Base-by-base conservation (phyloP, 2,888 invertebrate species). In the Cheilosia urbana region DNA sequence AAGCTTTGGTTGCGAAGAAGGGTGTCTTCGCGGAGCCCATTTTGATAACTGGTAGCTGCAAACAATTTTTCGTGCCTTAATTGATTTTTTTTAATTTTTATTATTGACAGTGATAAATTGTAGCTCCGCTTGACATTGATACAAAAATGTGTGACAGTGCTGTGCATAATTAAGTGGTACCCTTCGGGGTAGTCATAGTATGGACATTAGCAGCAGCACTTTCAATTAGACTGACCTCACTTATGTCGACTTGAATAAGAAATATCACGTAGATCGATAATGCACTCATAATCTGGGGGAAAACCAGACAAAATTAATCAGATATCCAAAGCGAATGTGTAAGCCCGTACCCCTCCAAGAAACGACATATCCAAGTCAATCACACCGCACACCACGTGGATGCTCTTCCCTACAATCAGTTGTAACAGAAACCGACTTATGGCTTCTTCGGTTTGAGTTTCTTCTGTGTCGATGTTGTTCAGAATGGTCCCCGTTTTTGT, bases 181-280 rank as follows among this genome's bases (percentile, higher is more conserved):
- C 34, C 27, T 40, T 69, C 15, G 75, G 27, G 11, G 47, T 51
- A 15, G 24, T 51, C 11, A 13, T 4, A 21, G 4, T 45, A 21
- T 80, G 62, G n/a, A 19, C 24, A 66, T 81, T 85, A 13, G 24
- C 15, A 2, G 53, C 15, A 7, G 47, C 37, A 9, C 65, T n/a
- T 37, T 83, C 88, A 65, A 88, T 88, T 75, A 90, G 68, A 6
- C 89, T 88, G 69, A 88, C 87, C 65, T 88, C 89, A 37, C 90
- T 89, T 77, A 91, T 84, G 69, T 91, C 91, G 49, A 91, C 89
- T 89, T 91, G 91, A 58, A 91, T 89, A 0, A 91, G 89, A 68
- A 91, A 91, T 84, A 90, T 90, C 17, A 91, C 89, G 85, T 90
- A 90, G 69, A 88, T 87, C 49, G 89, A 87, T 68, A 91, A 65